A percentile compares a stretch with the other conserved stretches of the same genome.
Evolutionary conservation across 1,140 invertebrate genomes (phyloP).

Genomic region (Caerostris extrusa): DNA sequence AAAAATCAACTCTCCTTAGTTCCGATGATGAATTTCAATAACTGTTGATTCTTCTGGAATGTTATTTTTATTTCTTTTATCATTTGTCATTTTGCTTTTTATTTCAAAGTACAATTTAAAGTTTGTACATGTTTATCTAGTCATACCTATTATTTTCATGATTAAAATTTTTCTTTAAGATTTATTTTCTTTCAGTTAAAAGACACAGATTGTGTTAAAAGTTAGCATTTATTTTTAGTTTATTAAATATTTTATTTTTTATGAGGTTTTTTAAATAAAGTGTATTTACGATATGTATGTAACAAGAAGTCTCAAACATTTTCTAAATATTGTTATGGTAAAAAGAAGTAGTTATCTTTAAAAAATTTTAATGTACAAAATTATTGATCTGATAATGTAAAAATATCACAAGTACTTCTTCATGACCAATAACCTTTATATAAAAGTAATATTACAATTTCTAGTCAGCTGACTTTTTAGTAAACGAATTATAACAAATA

Average conservation of each 20-base stretch:
- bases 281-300: too few species aligned
- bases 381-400: too few species aligned
- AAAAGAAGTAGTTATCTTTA: too few species aligned
- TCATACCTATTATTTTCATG: background rate
- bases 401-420: too few species aligned
- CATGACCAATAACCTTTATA: too few species aligned
- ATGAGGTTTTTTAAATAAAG: too few species aligned
- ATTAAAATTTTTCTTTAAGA: background rate
- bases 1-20: conserved; percentile 97
- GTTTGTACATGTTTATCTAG: conserved; percentile 15
- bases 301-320: too few species aligned
- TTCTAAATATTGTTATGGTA: too few species aligned
- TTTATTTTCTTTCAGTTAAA: background rate
- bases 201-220: background rate
- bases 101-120: conserved; percentile 18
- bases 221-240: background rate
- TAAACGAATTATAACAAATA: too few species aligned
- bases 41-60: conserved; percentile 73
- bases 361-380: too few species aligned
- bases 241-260: background rate
- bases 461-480: too few species aligned
- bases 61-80: background rate
- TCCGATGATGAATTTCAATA: conserved; percentile 98
- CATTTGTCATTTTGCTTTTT: background rate
- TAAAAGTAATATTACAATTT: too few species aligned